Evolutionary conservation across 2,888 invertebrate genomes (phyloP), one percentile per base, ranked within the genome.

Genomic region (Periphyllus acericola): DNA sequence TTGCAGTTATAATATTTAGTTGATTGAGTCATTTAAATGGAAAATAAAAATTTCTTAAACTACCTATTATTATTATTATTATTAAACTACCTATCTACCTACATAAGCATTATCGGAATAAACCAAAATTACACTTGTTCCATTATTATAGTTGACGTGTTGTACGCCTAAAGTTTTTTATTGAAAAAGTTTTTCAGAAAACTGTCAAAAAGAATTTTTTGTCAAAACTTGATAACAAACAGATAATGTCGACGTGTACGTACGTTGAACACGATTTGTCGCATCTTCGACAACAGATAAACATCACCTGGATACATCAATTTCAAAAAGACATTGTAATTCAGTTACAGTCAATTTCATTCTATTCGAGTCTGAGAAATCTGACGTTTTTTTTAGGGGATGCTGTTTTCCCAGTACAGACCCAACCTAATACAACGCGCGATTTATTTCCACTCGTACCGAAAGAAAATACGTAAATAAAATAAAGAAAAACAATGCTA

Each of bases 131-230:
- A 52, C 71, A 46, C 68, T 52, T 55, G 52, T 74, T 83, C 19
- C 83, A 55, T 72, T 52, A 55, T 72, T 52, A 52, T 29, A 55
- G 21, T 4, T n/a, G 21, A 52, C 36, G 5, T 83, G 83, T 55
- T 60, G 21, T 60, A 66, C 83, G 14, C 32, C 29, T 1, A 21
- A 85, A 85, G 52, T 85, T 85, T 85, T 79, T 71, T 85, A 85
- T 78, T 68, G 78, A 78, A 85, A 85, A 85, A 85, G 78, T 85
- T 85, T n/a, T 85, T 19, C 52, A 1, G n/a, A 36, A 85, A 79
- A 71, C 68, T 85, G 83, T 52, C 72, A 29, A n/a, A 68, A 78
- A 29, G 25, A 25, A 78, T 79, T 60, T 55, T 79, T 60, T 60
- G 55, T 66, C 71, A 21, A 52, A 55, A 79, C 68, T 71, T 21